These are phyloP conservation scores for Euphonia xanthogaster DNA, from an alignment of 2,797 vertebrate species.

Conservation along the genomic window DNA sequence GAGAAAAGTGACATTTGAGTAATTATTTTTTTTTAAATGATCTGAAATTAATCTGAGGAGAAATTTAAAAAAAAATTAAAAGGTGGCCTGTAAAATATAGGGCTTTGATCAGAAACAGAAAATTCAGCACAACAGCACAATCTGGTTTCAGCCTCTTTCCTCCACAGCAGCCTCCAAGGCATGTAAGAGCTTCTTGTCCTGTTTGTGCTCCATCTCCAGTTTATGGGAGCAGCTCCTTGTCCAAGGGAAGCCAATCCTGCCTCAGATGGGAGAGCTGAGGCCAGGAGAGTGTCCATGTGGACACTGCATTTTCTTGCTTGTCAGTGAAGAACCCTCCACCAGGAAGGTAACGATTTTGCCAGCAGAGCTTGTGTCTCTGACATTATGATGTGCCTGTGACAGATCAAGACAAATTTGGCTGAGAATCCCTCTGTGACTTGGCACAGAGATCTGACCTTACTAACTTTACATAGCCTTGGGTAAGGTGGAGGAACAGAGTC, in stretches of 20 bases:
- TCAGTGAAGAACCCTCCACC: background rate
- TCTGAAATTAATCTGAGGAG: background rate
- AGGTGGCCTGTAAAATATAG: background rate
- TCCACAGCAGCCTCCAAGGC: background rate
- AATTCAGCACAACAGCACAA: background rate
- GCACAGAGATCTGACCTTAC: background rate
- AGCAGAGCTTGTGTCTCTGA: background rate
- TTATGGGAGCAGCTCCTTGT: background rate
- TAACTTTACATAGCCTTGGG: too few relatives aligned
- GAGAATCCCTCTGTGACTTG: background rate
- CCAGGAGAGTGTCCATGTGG: background rate
- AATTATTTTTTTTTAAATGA: background rate
- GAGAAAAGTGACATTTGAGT: background rate
- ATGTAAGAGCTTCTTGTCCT: background rate
- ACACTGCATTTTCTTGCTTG: background rate
- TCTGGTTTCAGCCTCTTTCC: background rate
- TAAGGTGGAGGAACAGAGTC: background rate
- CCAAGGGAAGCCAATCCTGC: background rate
- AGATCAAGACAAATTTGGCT: background rate
- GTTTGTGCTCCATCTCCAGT: background rate
- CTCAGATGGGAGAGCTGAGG: background rate
- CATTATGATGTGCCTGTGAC: fast-evolving
- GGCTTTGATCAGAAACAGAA: background rate
- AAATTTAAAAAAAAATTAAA: background rate
- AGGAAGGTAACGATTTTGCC: background rate